Evolutionary conservation across 2,113 vertebrate genomes (phyloP).

Genomic region (Pionites leucogaster): DNA sequence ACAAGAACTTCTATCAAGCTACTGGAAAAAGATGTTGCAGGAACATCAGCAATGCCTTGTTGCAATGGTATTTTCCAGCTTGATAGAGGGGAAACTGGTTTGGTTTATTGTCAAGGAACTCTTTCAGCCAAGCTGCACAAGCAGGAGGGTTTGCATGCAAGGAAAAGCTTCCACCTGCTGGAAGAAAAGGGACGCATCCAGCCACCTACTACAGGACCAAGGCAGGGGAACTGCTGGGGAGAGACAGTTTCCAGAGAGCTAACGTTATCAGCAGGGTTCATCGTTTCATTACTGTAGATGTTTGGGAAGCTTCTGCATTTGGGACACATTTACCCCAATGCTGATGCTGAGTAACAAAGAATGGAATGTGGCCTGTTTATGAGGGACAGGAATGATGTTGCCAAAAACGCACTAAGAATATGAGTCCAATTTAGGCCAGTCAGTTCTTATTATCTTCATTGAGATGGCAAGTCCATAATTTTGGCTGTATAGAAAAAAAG

Average conservation of each 20-base stretch:
- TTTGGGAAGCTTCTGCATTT: neutral
- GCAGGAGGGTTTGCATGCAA: fast-evolving
- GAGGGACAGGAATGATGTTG: neutral
- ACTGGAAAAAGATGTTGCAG: neutral
- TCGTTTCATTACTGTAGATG: neutral
- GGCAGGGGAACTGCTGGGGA: neutral
- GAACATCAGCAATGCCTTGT: neutral
- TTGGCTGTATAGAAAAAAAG: neutral
- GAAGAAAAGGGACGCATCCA: neutral
- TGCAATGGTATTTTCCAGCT: neutral
- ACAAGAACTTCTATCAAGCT: neutral
- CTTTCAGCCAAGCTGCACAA: neutral
- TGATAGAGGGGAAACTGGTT: neutral
- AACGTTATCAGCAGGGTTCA: neutral
- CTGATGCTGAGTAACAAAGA: neutral
- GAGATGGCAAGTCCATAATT: constrained; percentile 2
- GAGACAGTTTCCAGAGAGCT: neutral
- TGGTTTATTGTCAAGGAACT: neutral
- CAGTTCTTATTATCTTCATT: constrained; percentile 45
- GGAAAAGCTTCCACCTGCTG: neutral
- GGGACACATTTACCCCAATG: neutral
- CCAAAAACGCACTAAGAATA: constrained; percentile 49
- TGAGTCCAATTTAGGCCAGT: constrained; percentile 45
- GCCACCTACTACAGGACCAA: neutral
- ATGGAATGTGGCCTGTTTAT: constrained; percentile 18